Evolutionary conservation across 1,140 invertebrate genomes (phyloP), one percentile per base, ranked within the genome.

Genomic region (Batillaria attramentaria): DNA sequence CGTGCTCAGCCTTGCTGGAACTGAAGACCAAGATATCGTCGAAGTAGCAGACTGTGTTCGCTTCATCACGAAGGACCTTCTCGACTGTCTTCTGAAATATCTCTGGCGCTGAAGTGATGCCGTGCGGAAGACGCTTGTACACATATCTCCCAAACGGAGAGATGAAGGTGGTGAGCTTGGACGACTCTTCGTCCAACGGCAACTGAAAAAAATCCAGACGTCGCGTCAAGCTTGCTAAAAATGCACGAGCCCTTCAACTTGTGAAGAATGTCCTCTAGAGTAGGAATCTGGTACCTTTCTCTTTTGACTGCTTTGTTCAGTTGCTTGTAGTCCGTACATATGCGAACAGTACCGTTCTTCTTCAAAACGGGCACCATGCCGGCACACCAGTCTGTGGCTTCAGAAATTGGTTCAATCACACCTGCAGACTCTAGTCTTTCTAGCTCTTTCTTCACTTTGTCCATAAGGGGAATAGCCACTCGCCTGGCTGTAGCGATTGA

Each of bases 121-220:
- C 13, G 13, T 69, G 35, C n/a, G 66, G 65, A 20, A 69, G 16
- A 42, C 91, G 81, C 39, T 84, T 77, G 80, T n/a, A 50, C 5
- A 16, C 24, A 43, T 20, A 72, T 1, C 70, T 35, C 28, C 70
- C 70, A 3, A 90, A 92, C 10, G 91, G 90, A 0, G 86, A 88
- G n/a, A 90, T 89, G 83, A 93, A 92, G 28, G 80, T 84, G n/a
- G 74, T 79, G 16, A 85, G 66, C 46, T 80, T 81, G 2, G 28
- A 39, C 66, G 57, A 79, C 6, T 72, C 70, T 41, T 81, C 78
- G 72, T 84, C 81, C n/a, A 83, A 57, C 3, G 57, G 50, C 42
- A 80, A 43, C 46, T 84, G 81, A n/a, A 78, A 78, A 84, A 75
- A 82, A 79, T 46, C 72, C 77, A 54, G 4, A 62, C 18, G 24